Evolutionary conservation across 1,140 invertebrate species (phyloP).

Genomic region (Euwallacea similis): DNA sequence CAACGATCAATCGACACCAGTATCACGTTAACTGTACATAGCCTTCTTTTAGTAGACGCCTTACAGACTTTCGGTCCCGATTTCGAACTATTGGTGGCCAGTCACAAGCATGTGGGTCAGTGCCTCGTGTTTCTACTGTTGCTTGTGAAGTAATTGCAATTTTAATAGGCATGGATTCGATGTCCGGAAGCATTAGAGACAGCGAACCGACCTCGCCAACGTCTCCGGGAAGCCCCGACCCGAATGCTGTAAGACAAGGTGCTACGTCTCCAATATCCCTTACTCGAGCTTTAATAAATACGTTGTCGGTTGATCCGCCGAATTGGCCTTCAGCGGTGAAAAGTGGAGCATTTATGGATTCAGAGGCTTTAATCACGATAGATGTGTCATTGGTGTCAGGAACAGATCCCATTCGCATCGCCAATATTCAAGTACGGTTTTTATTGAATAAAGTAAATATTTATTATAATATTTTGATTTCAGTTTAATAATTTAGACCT

Average conservation of each 20-base stretch:
- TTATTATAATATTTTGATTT: neutral
- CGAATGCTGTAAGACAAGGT: slow-evolving; percentile 48
- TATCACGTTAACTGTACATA: slow-evolving; percentile 85
- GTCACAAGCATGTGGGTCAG: slow-evolving; percentile 84
- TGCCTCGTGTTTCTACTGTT: neutral
- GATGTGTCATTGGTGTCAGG: slow-evolving; percentile 77
- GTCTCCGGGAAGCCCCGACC: slow-evolving; percentile 71
- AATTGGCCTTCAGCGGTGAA: slow-evolving; percentile 26
- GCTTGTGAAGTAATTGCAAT: neutral
- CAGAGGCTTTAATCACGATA: slow-evolving; percentile 82
- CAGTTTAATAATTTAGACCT: slow-evolving; percentile 91
- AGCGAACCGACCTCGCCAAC: slow-evolving; percentile 87
- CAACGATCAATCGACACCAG: slow-evolving; percentile 72
- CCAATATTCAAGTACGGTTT: slow-evolving; percentile 68
- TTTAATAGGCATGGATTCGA: slow-evolving; percentile 76
- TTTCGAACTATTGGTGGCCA: slow-evolving; percentile 91
- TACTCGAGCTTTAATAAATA: slow-evolving; percentile 60
- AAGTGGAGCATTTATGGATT: slow-evolving; percentile 55
- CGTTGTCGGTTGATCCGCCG: slow-evolving; percentile 46
- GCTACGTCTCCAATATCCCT: slow-evolving; percentile 62
- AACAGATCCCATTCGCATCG: slow-evolving; percentile 70
- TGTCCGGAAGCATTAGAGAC: slow-evolving; percentile 87
- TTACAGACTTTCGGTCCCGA: slow-evolving; percentile 92
- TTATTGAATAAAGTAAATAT: neutral
- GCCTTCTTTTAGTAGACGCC: slow-evolving; percentile 89